Evolutionary conservation across 2,797 vertebrate genomes (phyloP).

Genomic region (Coccyzus lansbergi): DNA sequence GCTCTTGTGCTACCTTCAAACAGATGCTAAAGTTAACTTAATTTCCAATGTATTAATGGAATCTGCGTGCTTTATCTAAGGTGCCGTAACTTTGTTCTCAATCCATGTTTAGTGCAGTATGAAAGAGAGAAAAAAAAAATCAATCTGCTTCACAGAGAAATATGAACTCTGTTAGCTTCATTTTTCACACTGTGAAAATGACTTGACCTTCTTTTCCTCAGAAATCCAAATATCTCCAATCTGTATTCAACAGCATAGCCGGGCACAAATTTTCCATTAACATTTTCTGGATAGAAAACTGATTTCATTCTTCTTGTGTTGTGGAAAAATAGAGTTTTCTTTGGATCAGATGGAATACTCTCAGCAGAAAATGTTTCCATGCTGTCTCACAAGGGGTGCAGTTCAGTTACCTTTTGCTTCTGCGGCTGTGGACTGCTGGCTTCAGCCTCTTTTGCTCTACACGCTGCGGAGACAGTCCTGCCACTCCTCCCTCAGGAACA

Average conservation of each 20-base stretch:
- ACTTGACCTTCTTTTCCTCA: slow-evolving; percentile 69
- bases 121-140: slow-evolving; percentile 71
- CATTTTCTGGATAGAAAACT: slow-evolving; percentile 64
- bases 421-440: neutral
- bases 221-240: slow-evolving; percentile 66
- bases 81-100: slow-evolving; percentile 40
- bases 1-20: slow-evolving; percentile 13
- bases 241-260: slow-evolving; percentile 59
- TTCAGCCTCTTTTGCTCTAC: neutral
- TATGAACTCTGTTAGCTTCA: slow-evolving; percentile 68
- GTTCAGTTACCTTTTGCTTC: neutral
- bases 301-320: slow-evolving; percentile 52
- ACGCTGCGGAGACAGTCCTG: neutral
- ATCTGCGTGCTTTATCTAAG: slow-evolving; percentile 46
- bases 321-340: slow-evolving; percentile 11
- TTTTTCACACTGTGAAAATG: slow-evolving; percentile 71
- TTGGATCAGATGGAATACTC: slow-evolving; percentile 11
- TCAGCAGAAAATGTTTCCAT: neutral
- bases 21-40: slow-evolving; percentile 62
- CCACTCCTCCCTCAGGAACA: neutral
- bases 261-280: slow-evolving; percentile 64
- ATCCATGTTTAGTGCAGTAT: slow-evolving; percentile 49
- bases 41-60: slow-evolving; percentile 61
- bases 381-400: neutral
- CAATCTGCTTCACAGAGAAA: slow-evolving; percentile 58